Base-by-base conservation (phyloP, 2,113 vertebrate species). In the Rhodinocichla rosea region DNA sequence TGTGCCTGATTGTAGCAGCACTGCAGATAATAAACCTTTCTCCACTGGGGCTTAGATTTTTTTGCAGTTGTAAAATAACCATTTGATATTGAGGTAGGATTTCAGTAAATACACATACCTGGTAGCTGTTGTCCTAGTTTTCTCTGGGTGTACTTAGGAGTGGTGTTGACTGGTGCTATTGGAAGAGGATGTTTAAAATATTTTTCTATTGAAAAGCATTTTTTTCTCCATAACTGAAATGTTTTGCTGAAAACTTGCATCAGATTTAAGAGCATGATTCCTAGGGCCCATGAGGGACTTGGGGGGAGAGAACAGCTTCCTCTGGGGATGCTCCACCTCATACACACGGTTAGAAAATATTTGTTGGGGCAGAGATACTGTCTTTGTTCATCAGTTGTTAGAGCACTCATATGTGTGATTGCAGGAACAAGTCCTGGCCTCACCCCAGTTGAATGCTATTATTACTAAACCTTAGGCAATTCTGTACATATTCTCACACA, bases 1-100 rank as follows among this genome's bases (percentile, higher is more conserved):
- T 96, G 82, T 75, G 92, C 30, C 68, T 89, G 56, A 92, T 81
- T 90, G 74, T 37, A 90, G 83, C 68, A 86, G 88, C 85, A 56
- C 68, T 60, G 37, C 21, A 81, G 92, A 96, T 90, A 96, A 95
- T 91, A 95, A 95, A 87, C 68, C 90, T 90, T 63, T 40, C 83
- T 65, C 68, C 75, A 81, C 26, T 60, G 84, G 49, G 52, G 60
- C 27, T 92, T 52, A 89, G 73, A 77, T 78, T 93, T 94, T 94
- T 73, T 73, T 63, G 21, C 59, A 83, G 59, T 45, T 94, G 45
- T 81, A 59, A 95, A 94, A 81, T 44, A 88, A 30, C 22, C 71
- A 67, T 80, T 94, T 95, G 71, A 78, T 80, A 88, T 1, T 55
- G 55, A 91, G 59, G 79, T 44, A 69, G 39, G 33, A 26, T 67